Percentiles rank a stretch among this genome's conserved stretches.
Evolutionary conservation across 2,888 invertebrate species (phyloP).

Genomic region (Elysia crispata): DNA sequence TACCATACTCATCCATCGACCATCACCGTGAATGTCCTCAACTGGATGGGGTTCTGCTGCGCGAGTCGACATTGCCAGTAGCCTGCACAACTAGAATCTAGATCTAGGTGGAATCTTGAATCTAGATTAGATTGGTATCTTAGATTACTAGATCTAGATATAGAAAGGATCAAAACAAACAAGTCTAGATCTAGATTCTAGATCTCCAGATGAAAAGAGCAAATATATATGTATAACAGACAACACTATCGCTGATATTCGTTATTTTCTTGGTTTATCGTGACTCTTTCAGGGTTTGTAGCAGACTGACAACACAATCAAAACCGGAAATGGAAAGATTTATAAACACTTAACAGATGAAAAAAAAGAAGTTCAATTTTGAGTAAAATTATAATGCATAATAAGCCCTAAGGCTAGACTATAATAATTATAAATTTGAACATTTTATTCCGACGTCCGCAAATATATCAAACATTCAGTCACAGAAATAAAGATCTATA

Average conservation of each 20-base stretch:
- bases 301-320: not conserved
- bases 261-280: no score
- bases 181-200: slow-evolving; percentile 4
- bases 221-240: not conserved
- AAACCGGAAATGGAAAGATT: not conserved
- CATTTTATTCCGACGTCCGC: not conserved
- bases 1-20: slow-evolving; percentile 90
- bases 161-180: no score
- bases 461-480: no score
- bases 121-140: no score
- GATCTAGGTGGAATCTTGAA: not conserved
- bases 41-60: slow-evolving; percentile 85
- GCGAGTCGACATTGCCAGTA: slow-evolving; percentile 82
- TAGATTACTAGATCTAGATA: no score
- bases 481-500: no score
- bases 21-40: slow-evolving; percentile 89
- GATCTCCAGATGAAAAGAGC: not conserved
- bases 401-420: no score
- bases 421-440: not conserved
- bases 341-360: not conserved
- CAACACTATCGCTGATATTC: no score
- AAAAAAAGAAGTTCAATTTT: not conserved
- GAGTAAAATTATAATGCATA: not conserved
- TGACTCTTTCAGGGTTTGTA: no score
- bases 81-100: not conserved